Evolutionary conservation across 2,888 invertebrate genomes (phyloP).

Genomic region (Eupithecia dodoneata): DNA sequence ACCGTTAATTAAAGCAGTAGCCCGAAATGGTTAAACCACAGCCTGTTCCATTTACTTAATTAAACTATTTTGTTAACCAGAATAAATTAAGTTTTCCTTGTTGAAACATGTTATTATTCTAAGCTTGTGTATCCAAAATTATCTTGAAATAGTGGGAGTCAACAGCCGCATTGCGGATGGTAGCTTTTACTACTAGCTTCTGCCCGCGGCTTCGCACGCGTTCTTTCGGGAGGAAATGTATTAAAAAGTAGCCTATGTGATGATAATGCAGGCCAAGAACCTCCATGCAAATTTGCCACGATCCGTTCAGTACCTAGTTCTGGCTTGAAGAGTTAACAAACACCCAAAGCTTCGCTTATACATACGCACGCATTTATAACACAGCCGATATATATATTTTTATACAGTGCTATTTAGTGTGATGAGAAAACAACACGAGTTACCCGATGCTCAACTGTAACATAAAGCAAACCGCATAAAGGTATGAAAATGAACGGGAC

Average conservation of each 20-base stretch:
- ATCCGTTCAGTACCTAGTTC: too few relatives aligned
- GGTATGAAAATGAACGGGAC: background rate
- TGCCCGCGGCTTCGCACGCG: background rate
- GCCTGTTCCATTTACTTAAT: slow-evolving; percentile 1
- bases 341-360: too few relatives aligned
- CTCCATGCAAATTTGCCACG: too few relatives aligned
- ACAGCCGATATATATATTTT: too few relatives aligned
- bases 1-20: slow-evolving; percentile 56
- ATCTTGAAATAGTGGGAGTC: background rate
- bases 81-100: background rate
- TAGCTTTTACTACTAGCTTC: background rate
- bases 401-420: too few relatives aligned
- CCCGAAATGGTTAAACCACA: slow-evolving; percentile 16
- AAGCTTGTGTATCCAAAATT: background rate
- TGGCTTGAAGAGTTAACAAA: too few relatives aligned
- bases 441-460: background rate
- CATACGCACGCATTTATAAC: too few relatives aligned
- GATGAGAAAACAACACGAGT: too few relatives aligned
- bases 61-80: background rate
- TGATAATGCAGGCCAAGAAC: too few relatives aligned
- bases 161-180: background rate
- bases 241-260: background rate
- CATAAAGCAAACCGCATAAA: too few relatives aligned
- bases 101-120: background rate
- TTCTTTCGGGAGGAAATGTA: background rate